These are phyloP conservation scores for Rhamnusium bicolor DNA, from an alignment of 2,888 invertebrate genomes.

Conservation along the genomic window DNA sequence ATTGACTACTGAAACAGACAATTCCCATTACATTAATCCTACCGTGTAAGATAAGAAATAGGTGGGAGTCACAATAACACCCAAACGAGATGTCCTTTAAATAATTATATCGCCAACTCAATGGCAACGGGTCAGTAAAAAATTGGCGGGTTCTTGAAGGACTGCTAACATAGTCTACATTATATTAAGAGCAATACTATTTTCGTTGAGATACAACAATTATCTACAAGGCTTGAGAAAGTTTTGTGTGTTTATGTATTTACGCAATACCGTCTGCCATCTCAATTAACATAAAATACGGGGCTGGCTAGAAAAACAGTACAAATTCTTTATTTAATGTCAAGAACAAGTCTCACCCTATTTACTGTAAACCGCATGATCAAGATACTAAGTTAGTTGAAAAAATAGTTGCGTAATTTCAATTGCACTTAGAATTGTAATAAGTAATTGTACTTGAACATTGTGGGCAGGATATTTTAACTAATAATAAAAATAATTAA, in stretches of 20 bases:
- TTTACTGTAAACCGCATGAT: too few species aligned
- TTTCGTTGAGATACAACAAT: background rate
- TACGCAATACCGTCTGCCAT: background rate
- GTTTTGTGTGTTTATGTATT: background rate
- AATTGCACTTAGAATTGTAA: too few species aligned
- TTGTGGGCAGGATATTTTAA: too few species aligned
- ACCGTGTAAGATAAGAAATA: background rate
- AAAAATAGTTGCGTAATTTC: too few species aligned
- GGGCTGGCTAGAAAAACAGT: background rate
- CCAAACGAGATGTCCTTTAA: background rate
- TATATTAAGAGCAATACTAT: background rate
- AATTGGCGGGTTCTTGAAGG: background rate
- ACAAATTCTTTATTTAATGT: background rate
- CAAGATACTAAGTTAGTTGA: too few species aligned
- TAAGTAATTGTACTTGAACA: too few species aligned
- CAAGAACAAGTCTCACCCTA: too few species aligned
- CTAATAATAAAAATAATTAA: too few species aligned
- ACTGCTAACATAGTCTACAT: background rate
- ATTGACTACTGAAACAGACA: background rate
- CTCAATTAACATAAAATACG: background rate
- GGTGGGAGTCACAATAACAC: background rate
- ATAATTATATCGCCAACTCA: background rate
- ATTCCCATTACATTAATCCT: background rate
- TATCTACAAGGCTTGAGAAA: slow-evolving; percentile 24
- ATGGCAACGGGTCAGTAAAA: background rate